Evolutionary conservation across 35 echinoderm and acorn worm genomes (phyloP).

Genomic region (Acanthaster planci): DNA sequence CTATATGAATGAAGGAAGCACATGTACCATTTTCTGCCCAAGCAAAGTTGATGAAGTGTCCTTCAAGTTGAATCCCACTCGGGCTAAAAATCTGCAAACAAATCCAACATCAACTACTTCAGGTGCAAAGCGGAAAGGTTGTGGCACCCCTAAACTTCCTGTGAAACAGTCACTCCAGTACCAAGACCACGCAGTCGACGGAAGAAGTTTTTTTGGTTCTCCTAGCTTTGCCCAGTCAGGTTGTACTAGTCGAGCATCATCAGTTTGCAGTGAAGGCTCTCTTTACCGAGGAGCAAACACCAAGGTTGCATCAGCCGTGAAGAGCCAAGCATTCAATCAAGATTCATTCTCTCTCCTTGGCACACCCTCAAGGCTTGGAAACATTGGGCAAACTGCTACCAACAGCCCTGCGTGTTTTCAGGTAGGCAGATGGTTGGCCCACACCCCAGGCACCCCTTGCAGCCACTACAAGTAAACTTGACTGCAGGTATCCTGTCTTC

Average conservation of each 20-base stretch:
- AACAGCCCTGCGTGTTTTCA: neutral
- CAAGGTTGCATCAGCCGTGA: neutral
- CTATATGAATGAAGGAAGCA: too few relatives aligned
- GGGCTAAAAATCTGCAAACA: neutral
- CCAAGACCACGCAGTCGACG: neutral
- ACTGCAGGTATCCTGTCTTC: neutral
- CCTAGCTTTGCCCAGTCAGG: constrained; percentile 5
- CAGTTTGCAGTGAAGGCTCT: neutral
- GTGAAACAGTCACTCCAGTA: neutral
- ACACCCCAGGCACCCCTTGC: neutral
- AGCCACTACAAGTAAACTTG: neutral
- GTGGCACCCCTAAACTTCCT: neutral
- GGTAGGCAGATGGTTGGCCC: neutral
- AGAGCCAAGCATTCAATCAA: neutral
- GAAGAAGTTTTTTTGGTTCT: neutral
- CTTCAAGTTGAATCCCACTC: too few relatives aligned
- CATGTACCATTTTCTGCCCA: too few relatives aligned
- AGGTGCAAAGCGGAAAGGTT: neutral
- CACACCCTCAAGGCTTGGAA: neutral
- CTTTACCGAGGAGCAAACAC: neutral
- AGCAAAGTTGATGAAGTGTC: too few relatives aligned
- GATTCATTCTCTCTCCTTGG: neutral
- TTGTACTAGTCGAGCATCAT: neutral
- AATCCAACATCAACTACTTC: neutral
- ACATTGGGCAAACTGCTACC: neutral